Evolutionary conservation across 2,888 invertebrate genomes (phyloP), one percentile per base, ranked within the genome.

Genomic region (Eustalomyia histrio): DNA sequence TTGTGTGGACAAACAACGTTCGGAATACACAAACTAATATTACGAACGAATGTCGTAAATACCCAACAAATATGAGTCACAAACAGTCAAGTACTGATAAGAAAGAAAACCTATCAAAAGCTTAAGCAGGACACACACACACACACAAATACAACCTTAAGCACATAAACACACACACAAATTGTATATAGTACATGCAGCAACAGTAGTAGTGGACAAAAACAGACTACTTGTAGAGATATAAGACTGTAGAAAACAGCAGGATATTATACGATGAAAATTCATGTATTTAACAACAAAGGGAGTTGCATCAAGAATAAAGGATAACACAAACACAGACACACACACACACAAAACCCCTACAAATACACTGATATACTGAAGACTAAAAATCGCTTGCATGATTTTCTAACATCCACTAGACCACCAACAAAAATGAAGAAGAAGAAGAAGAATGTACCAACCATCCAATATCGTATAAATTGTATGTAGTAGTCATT

Each of bases 21-120:
- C 53, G 76, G 35, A 39, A 16, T 14, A 43, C 14, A 39, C 33
- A 60, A 24, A 60, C 69, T 69, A 47, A 50, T 69, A 60, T 47
- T 35, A 50, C 1, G 1, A 69, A 75, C 76, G 79, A 82, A 76
- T 82, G 82, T 82, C 72, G 76, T 79, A 79, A 79, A 82, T 82
- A 79, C 47, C 72, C 76, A 79, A 79, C 74, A 81, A 81, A 81
- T 81, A 81, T 81, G 74, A 81, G 78, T 81, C 81, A 81, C 57
- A 81, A 78, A 80, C 80, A 83, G 78, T 80, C 75, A 76, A 80
- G 63, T 67, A 68, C 76, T 83, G 83, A 83, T 83, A 81, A 83
- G 83, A 74, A 83, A 81, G 76, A 76, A 79, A 76, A 76, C 81
- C 83, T 75, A 81, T 81, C 81, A 81, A 81, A 78, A 81, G 81